Evolutionary conservation across 2,113 vertebrate genomes (phyloP).

Genomic region (Micronisus gabar): DNA sequence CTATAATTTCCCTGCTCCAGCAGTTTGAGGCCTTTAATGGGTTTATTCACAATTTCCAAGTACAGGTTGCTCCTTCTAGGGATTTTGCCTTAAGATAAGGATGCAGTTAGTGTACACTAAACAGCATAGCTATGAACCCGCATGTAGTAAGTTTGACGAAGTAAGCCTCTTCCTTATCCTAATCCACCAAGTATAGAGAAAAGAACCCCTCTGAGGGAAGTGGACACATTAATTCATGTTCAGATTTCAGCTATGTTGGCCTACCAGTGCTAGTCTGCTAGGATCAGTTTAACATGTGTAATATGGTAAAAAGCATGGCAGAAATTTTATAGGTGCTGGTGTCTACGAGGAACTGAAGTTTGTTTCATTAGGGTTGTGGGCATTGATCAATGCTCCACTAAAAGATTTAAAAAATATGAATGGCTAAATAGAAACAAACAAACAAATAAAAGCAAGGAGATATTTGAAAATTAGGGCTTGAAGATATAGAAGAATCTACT

Average conservation of each 20-base stretch:
- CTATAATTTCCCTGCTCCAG: neutral
- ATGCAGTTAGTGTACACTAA: neutral
- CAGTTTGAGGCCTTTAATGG: neutral
- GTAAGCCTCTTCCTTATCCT: neutral
- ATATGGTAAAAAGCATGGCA: neutral
- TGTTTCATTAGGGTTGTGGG: neutral
- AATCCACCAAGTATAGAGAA: neutral
- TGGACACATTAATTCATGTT: neutral
- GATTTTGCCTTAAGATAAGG: neutral
- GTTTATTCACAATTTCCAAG: neutral
- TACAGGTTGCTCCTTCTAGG: neutral
- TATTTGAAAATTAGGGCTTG: neutral
- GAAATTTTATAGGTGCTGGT: neutral
- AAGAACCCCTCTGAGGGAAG: neutral
- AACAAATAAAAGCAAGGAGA: neutral
- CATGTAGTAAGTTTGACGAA: neutral
- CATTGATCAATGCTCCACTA: neutral
- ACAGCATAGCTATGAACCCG: neutral
- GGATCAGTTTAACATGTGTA: neutral
- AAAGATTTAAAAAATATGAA: neutral
- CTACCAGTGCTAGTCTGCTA: neutral
- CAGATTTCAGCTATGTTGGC: neutral
- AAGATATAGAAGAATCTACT: neutral
- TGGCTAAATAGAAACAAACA: neutral
- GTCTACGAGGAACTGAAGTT: neutral